phyloP scores from a whole-genome alignment of 2,797 vertebrate genomes.

The Muscicapa striata region DNA sequence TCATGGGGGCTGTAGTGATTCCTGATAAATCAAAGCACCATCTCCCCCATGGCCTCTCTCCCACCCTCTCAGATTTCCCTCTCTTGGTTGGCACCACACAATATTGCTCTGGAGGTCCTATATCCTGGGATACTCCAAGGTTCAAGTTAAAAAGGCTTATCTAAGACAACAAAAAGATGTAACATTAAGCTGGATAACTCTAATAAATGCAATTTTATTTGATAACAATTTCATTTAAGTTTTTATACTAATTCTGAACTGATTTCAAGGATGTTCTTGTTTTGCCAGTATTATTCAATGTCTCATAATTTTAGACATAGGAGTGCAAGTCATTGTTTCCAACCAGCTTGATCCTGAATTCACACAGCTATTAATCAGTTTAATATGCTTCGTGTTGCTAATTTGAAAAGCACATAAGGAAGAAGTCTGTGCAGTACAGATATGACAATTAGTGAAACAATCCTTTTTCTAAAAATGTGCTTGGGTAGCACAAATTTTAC shows the following conservation, averaged over 20 bases:
- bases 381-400: constrained; percentile 68
- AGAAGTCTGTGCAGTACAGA: constrained; percentile 70
- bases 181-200: not conserved
- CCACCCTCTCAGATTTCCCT: not conserved
- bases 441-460: constrained; percentile 75
- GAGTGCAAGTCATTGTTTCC: constrained; percentile 53
- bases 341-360: constrained; percentile 68
- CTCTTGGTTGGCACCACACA: not conserved
- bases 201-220: not conserved
- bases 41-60: not conserved
- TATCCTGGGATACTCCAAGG: not conserved
- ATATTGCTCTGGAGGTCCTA: not conserved
- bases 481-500: constrained; percentile 68
- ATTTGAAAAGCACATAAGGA: constrained; percentile 73
- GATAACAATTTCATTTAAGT: not conserved
- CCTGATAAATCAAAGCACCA: not conserved
- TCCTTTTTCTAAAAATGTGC: constrained; percentile 60
- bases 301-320: constrained; percentile 9
- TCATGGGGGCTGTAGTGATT: not conserved
- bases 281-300: not conserved
- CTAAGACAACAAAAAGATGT: not conserved
- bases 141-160: not conserved
- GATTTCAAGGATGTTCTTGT: not conserved
- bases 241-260: not conserved
- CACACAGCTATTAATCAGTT: constrained; percentile 75